Evolutionary conservation across 2,888 invertebrate genomes (phyloP).

Genomic region (Herminia tarsipennalis): DNA sequence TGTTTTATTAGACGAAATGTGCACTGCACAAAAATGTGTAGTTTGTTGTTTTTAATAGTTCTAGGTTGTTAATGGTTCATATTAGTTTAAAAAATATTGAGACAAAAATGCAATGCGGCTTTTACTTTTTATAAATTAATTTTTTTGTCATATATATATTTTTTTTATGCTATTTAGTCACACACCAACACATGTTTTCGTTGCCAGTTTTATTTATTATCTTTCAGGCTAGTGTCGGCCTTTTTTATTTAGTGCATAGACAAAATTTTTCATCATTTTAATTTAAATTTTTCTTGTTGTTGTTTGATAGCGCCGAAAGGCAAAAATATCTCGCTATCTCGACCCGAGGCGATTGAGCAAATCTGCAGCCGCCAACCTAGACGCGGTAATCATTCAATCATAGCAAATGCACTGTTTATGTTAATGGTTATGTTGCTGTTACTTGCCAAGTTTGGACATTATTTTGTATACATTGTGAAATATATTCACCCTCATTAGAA

Average conservation of each 20-base stretch:
- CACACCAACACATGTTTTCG: no score
- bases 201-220: no score
- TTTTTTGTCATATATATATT: no score
- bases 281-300: conserved; percentile 50
- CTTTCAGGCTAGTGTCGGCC: no score
- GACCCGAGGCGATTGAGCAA: conserved; percentile 80
- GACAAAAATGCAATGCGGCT: background rate
- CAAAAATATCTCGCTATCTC: conserved; percentile 81
- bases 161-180: no score
- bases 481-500: conserved; percentile 13
- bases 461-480: conserved; percentile 33
- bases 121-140: no score
- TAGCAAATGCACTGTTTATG: conserved; percentile 65
- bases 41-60: conserved; percentile 5
- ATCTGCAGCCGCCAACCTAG: conserved; percentile 74
- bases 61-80: background rate
- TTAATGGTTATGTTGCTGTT: conserved; percentile 55
- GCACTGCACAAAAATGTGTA: conserved; percentile 41
- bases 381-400: conserved; percentile 69
- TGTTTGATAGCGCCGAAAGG: conserved; percentile 80
- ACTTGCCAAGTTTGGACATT: conserved; percentile 30
- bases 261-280: conserved; percentile 1
- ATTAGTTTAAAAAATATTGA: background rate
- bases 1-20: conserved; percentile 34
- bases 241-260: background rate